phyloP scores from a whole-genome alignment of 2,888 invertebrate species.

The Polydrusus pterygomalis region DNA sequence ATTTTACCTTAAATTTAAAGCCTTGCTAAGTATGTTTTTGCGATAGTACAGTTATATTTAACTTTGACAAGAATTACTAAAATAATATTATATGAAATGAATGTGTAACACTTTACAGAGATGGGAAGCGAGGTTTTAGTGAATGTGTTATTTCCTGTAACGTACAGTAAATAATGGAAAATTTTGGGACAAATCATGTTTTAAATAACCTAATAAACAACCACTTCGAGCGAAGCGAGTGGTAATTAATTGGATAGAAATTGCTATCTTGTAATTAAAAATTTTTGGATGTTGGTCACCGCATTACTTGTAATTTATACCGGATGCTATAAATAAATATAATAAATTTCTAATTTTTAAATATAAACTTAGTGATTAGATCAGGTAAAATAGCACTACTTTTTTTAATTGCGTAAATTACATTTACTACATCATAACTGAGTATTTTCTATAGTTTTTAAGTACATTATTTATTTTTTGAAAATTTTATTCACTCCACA shows the following conservation, averaged over 20 bases:
- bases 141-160: background rate
- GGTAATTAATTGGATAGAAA: conserved; percentile 2
- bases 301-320: background rate
- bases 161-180: background rate
- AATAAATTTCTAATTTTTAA: conserved; percentile 1
- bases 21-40: too few species aligned
- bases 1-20: too few species aligned
- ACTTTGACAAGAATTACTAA: too few species aligned
- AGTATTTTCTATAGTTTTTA: too few species aligned
- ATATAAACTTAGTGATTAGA: background rate
- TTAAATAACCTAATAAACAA: background rate
- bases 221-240: conserved; percentile 2
- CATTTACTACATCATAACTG: too few species aligned
- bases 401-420: too few species aligned
- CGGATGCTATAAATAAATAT: conserved; percentile 9
- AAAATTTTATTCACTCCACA: too few species aligned
- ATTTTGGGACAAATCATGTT: background rate
- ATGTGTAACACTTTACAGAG: too few species aligned
- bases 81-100: too few species aligned
- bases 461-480: too few species aligned
- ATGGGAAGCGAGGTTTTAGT: too few species aligned
- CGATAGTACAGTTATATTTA: too few species aligned
- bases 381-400: background rate
- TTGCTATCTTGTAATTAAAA: conserved; percentile 15
- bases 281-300: conserved; percentile 1